Evolutionary conservation across 1,140 invertebrate species (phyloP).

Genomic region (Zaprionus camerounensis): DNA sequence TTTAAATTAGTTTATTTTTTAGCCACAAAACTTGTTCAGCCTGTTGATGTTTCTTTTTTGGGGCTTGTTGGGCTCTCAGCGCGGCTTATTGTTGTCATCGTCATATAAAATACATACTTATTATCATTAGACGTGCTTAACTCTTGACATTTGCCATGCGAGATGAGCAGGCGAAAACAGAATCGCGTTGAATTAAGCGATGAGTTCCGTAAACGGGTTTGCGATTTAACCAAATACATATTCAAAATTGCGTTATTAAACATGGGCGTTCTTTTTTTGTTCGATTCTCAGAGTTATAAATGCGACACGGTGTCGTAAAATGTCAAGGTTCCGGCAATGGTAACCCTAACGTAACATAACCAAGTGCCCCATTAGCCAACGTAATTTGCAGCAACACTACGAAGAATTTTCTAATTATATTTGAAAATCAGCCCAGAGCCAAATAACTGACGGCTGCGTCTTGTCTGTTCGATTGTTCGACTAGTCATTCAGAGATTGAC

Average conservation of each 20-base stretch:
- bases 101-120: conserved; percentile 51
- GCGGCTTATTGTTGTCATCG: conserved; percentile 44
- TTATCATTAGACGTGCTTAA: conserved; percentile 56
- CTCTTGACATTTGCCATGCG: conserved; percentile 61
- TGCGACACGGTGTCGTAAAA: conserved; percentile 40
- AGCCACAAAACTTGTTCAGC: conserved; percentile 39
- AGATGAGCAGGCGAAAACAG: conserved; percentile 25
- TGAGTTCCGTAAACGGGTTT: conserved; percentile 31
- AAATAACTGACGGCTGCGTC: conserved; percentile 26
- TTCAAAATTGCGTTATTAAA: conserved; percentile 45
- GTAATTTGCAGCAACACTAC: conserved; percentile 35
- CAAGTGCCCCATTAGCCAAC: conserved; percentile 11
- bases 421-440: conserved; percentile 38
- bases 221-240: conserved; percentile 21
- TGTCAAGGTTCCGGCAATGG: conserved; percentile 53
- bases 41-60: conserved; percentile 20
- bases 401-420: conserved; percentile 31
- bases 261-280: conserved; percentile 45
- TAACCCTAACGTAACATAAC: not conserved
- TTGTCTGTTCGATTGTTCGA: conserved; percentile 17
- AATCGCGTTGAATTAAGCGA: conserved; percentile 5
- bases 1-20: conserved; percentile 16
- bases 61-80: conserved; percentile 28
- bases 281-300: conserved; percentile 32
- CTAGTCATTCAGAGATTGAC: conserved; percentile 46